A percentile compares a stretch with the other conserved stretches of the same genome.
These are phyloP conservation scores for Cosmia pyralina DNA, from an alignment of 2,888 invertebrate genomes.

Conservation along the genomic window DNA sequence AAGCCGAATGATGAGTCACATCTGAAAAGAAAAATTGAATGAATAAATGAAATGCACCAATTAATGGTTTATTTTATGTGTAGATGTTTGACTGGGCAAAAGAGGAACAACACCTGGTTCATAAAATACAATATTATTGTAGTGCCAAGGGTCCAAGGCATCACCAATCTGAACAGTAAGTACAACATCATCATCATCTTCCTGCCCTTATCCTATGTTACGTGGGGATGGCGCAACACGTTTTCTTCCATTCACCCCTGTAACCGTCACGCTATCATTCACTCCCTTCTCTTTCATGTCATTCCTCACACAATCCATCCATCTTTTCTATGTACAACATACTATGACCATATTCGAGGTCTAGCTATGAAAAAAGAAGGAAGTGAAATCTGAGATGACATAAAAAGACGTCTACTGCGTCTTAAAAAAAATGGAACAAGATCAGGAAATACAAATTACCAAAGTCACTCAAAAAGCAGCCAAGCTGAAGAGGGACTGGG, in stretches of 20 bases:
- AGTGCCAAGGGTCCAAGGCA: too few species aligned
- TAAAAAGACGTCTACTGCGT: not conserved
- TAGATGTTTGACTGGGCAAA: not conserved
- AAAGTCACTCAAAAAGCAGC: too few species aligned
- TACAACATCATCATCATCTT: too few species aligned
- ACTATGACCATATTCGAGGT: not conserved
- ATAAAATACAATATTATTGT: not conserved
- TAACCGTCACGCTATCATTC: too few species aligned
- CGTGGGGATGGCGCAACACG: too few species aligned
- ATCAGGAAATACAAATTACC: too few species aligned
- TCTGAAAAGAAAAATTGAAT: conserved; percentile 76
- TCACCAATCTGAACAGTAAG: not conserved
- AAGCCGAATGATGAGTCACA: conserved; percentile 71
- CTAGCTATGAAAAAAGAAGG: not conserved
- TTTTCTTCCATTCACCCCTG: too few species aligned
- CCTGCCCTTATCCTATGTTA: too few species aligned
- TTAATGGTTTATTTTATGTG: not conserved
- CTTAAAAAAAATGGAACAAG: not conserved
- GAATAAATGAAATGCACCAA: too few species aligned
- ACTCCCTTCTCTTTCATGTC: too few species aligned
- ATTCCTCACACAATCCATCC: too few species aligned
- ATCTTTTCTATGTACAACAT: not conserved
- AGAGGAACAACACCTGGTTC: not conserved
- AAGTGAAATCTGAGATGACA: not conserved
- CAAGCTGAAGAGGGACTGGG: too few species aligned